Percentiles rank a stretch among this genome's conserved stretches.
phyloP scores from a whole-genome alignment of 1,140 invertebrate genomes.

The Charaxes varanes region DNA sequence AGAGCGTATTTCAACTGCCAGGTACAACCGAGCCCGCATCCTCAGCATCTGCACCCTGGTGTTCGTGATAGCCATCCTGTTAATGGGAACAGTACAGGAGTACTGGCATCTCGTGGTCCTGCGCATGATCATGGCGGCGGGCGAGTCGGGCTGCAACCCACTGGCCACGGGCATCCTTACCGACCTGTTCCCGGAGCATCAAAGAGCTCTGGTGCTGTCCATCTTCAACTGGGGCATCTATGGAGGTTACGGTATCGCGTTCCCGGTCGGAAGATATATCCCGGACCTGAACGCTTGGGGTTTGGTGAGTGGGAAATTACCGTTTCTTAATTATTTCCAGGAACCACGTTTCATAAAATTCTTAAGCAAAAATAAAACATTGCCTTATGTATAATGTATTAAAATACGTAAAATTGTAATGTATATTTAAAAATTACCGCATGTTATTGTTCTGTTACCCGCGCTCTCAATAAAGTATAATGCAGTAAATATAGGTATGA shows the following conservation, averaged over 20 bases:
- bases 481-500: too few species aligned
- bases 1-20: conserved; percentile 24
- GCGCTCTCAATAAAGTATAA: not conserved
- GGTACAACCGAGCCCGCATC: conserved; percentile 82
- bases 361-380: too few species aligned
- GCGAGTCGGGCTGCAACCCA: conserved; percentile 93
- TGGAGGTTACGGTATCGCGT: conserved; percentile 93
- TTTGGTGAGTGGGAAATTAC: too few species aligned
- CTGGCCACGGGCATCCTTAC: conserved; percentile 90
- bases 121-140: conserved; percentile 90
- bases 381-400: too few species aligned
- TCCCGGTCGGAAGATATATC: conserved; percentile 92
- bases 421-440: too few species aligned
- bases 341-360: too few species aligned
- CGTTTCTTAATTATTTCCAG: too few species aligned
- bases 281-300: conserved; percentile 85
- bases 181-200: conserved; percentile 88
- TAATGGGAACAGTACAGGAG: conserved; percentile 88
- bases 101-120: conserved; percentile 94
- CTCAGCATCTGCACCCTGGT: conserved; percentile 85
- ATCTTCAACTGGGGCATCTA: conserved; percentile 98
- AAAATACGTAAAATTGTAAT: too few species aligned
- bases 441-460: conserved; percentile 1
- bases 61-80: conserved; percentile 87
- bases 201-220: conserved; percentile 91